Conservation (phyloP, 2,888 invertebrate species). For the Rhagonycha lutea region DNA sequence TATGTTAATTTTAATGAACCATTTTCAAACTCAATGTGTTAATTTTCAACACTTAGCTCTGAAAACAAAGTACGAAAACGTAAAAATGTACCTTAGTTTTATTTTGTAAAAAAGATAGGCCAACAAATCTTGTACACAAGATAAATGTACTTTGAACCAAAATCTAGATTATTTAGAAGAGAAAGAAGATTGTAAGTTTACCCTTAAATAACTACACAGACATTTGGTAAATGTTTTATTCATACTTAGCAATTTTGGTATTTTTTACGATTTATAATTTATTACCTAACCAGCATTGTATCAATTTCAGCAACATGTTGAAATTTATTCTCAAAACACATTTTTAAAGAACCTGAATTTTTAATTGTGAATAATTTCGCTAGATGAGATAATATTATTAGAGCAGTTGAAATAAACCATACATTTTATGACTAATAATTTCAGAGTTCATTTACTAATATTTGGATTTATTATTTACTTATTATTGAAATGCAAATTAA, state of each 20-base stretch:
- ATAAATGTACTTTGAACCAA: constrained; percentile 34
- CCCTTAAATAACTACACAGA: constrained; percentile 27
- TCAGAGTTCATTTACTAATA: neutral
- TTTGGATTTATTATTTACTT: neutral
- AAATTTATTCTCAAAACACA: neutral
- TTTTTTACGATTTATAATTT: neutral
- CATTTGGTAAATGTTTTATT: neutral
- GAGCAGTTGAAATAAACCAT: too few species aligned
- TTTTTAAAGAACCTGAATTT: neutral
- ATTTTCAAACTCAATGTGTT: neutral
- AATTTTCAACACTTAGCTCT: too few species aligned
- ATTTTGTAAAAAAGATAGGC: constrained; percentile 15
- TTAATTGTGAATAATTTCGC: too few species aligned
- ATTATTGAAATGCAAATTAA: neutral
- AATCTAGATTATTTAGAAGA: constrained; percentile 34
- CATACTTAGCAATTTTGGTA: neutral
- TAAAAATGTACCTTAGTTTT: neutral
- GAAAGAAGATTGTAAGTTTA: constrained; percentile 32
- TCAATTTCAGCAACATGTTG: neutral
- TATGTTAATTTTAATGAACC: neutral
- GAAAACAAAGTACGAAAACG: neutral
- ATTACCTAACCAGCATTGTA: neutral
- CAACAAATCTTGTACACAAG: constrained; percentile 32
- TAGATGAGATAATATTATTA: too few species aligned
- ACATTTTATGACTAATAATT: neutral